Conservation (phyloP, 2,113 vertebrate genomes). For the Egretta garzetta region DNA sequence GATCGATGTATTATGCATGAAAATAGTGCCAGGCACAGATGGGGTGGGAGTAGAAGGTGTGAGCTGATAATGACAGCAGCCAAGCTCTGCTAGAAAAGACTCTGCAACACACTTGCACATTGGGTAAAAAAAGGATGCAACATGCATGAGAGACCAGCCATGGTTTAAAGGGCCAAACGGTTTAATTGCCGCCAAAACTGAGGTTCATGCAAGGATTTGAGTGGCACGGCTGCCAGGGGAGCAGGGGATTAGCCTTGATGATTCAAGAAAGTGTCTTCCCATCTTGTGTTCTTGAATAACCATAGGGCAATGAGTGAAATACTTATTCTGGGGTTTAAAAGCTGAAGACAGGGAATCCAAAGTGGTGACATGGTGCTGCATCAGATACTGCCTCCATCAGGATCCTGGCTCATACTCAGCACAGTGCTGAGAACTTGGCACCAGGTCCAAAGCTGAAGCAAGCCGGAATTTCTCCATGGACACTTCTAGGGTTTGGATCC, state of each 20-base stretch:
- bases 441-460: slow-evolving; percentile 22
- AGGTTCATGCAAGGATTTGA: not conserved
- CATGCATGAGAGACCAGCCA: not conserved
- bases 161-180: slow-evolving; percentile 8
- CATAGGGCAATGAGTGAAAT: not conserved
- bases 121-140: slow-evolving; percentile 8
- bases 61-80: slow-evolving; percentile 59
- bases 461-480: slow-evolving; percentile 10
- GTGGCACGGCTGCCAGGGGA: not conserved
- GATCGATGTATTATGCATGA: slow-evolving; percentile 65
- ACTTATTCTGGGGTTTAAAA: not conserved
- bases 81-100: slow-evolving; percentile 46
- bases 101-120: not conserved
- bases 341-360: not conserved
- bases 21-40: slow-evolving; percentile 62
- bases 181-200: not conserved
- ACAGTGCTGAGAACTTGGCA: slow-evolving; percentile 12
- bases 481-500: not conserved
- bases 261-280: not conserved
- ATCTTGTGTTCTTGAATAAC: not conserved
- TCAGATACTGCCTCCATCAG: not conserved
- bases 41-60: slow-evolving; percentile 66
- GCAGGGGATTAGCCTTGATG: not conserved
- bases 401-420: not conserved
- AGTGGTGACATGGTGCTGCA: not conserved